Base-by-base conservation (phyloP, 2,888 invertebrate genomes). In the Glyphotaelius pellucidus region DNA sequence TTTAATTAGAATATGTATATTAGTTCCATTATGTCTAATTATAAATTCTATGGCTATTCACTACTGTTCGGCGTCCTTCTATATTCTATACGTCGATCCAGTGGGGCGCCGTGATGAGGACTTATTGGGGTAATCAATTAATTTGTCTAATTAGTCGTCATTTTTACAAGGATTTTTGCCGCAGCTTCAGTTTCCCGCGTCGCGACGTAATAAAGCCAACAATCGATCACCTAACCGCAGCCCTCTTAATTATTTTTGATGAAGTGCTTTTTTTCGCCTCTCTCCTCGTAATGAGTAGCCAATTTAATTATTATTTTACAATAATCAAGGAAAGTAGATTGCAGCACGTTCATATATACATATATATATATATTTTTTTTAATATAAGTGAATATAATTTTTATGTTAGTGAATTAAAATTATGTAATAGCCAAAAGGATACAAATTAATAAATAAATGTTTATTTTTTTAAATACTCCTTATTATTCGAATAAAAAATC, bases 1-100 rank as follows among this genome's bases (percentile, higher is more conserved):
- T 93, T 93, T 93, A 93, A 93, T 93, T 93, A 93, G 93, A 93
- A 93, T 93, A 93, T 93, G 93, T 93, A 93, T 93, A 93, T 93
- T 93, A 93, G 93, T 93, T 93, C 93, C 93, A 93, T 93, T 93
- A 93, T 93, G 93, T 93, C 93, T 93, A 93, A 93, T 93, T 93
- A 93, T 93, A 93, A 93, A 93, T 93, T 93, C 93, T 93, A 93
- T 93, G 93, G 93, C 93, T 93, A 93, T 93, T 93, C 93, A 93
- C 91, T 93, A 91, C 90, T 93, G 92, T 90, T 90, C 90, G 87
- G 91, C 80, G 90, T 90, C 90, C 91, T 90, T 90, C 90, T 30
- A 90, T 47, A 30, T 42, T 84, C 90, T 80, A 89, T 90, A 91
- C 90, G 81, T 90, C 81, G 81, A 90, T 67, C 52, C 90, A 90